These are phyloP conservation scores for Protobothrops mucrosquamatus DNA, from an alignment of 2,113 vertebrate species.

Conservation along the genomic window DNA sequence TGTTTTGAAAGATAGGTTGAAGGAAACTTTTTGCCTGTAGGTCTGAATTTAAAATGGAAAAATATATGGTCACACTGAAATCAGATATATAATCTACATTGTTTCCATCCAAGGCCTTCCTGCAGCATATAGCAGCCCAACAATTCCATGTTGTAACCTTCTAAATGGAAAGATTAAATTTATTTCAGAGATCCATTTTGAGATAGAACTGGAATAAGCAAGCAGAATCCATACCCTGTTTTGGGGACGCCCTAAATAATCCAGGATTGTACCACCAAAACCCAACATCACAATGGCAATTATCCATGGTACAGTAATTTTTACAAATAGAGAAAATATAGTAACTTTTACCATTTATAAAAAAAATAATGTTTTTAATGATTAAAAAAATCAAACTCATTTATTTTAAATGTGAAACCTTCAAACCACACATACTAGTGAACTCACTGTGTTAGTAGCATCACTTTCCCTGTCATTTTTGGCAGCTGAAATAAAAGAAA, in stretches of 20 bases:
- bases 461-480: not conserved
- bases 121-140: not conserved
- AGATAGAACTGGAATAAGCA: not conserved
- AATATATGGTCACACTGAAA: not conserved
- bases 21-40: not conserved
- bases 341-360: not conserved
- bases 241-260: not conserved
- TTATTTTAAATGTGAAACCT: not conserved
- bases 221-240: not conserved
- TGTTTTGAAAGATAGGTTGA: not conserved
- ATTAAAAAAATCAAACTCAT: not conserved
- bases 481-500: not conserved
- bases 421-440: not conserved
- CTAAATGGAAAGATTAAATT: not conserved
- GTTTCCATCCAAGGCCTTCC: not conserved
- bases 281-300: not conserved
- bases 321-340: not conserved
- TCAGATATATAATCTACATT: not conserved
- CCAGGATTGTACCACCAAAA: not conserved
- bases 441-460: not conserved
- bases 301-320: not conserved
- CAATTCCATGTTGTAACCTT: not conserved
- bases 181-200: not conserved
- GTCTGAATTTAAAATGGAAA: constrained; percentile 16
- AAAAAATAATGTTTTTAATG: not conserved